Base-by-base conservation (phyloP, 2,797 vertebrate genomes). In the Mus minutoides region DNA sequence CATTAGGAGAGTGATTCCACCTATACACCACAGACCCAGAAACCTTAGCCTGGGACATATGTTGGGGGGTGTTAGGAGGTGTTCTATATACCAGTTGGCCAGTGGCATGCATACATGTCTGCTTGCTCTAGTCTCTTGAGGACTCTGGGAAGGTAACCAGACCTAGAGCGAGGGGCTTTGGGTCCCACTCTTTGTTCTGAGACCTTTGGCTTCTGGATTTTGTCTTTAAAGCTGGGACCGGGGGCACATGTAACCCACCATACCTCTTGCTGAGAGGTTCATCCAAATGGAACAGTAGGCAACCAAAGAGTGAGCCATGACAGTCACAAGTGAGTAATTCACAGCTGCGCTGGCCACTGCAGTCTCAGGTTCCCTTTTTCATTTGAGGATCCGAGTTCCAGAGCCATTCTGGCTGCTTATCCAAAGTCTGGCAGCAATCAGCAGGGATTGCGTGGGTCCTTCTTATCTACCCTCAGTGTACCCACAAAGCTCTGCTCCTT, bases 381-480 rank as follows among this genome's bases (percentile, higher is more conserved):
- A 88, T 12, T 3, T 90, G 96, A 90, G 93, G 84, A 69, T 95
- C 91, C 93, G 64, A 84, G 64, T 93, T 96, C 77, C 37, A 79
- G 75, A 89, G 62, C 16, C 78, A 67, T 3, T 69, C 19, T 64
- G 60, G 12, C 62, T 46, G 43, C 86, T 83, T 73, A 82, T 89
- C 54, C 88, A 93, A 60, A 94, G 90, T 67, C 89, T 92, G 78
- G n/a, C 43, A 58, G 37, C 76, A 71, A 90, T 22, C 10, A 76
- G 77, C 2, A 31, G 67, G 29, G 14, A 8, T 54, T 83, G 24
- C 29, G 6, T 0, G 0, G 37, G 22, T 19, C 43, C 79, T 49
- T 75, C 82, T 88, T 2, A 16, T 75, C 46, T 1, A 16, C 52
- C 31, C 12, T 91, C 78, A 19, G 22, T 4, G 2, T 54, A 40